A percentile compares a stretch with the other conserved stretches of the same genome.
These are phyloP conservation scores for Unio pictorum DNA, from an alignment of 2,888 invertebrate species.

Conservation along the genomic window DNA sequence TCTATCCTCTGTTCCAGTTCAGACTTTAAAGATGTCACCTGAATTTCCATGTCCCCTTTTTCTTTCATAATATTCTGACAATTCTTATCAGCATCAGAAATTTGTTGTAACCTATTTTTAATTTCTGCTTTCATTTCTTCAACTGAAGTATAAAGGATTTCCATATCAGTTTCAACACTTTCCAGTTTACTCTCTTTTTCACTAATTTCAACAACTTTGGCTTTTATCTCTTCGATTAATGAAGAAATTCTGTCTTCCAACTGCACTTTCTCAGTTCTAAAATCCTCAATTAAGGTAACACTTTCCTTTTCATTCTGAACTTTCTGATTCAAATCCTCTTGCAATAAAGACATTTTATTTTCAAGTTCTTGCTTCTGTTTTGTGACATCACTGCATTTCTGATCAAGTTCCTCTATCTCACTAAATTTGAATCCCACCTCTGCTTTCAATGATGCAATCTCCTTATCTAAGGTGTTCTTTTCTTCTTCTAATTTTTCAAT, in stretches of 20 bases:
- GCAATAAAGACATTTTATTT: conserved; percentile 5
- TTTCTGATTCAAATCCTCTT: conserved; percentile 23
- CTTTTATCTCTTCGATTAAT: too few species aligned
- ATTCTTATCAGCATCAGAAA: too few species aligned
- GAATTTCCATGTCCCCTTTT: too few species aligned
- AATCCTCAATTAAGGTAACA: background rate
- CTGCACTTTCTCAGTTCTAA: conserved; percentile 7
- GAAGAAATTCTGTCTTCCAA: conserved; percentile 1
- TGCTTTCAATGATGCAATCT: conserved; percentile 11
- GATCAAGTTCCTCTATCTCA: conserved; percentile 6
- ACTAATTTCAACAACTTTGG: too few species aligned
- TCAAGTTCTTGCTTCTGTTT: conserved; percentile 17
- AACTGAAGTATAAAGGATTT: too few species aligned
- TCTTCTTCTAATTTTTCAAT: conserved; percentile 10
- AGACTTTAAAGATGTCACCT: too few species aligned
- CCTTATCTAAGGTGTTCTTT: conserved; percentile 12
- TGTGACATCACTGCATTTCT: conserved; percentile 9
- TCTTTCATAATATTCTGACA: too few species aligned
- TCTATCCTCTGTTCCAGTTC: conserved; percentile 1
- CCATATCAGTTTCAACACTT: too few species aligned
- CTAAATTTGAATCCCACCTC: conserved; percentile 2
- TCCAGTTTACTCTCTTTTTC: too few species aligned
- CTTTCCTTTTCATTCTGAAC: conserved; percentile 23
- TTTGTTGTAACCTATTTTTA: too few species aligned
- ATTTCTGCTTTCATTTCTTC: too few species aligned